Conservation (phyloP, 2,113 vertebrate species). For the Empidonax traillii region DNA sequence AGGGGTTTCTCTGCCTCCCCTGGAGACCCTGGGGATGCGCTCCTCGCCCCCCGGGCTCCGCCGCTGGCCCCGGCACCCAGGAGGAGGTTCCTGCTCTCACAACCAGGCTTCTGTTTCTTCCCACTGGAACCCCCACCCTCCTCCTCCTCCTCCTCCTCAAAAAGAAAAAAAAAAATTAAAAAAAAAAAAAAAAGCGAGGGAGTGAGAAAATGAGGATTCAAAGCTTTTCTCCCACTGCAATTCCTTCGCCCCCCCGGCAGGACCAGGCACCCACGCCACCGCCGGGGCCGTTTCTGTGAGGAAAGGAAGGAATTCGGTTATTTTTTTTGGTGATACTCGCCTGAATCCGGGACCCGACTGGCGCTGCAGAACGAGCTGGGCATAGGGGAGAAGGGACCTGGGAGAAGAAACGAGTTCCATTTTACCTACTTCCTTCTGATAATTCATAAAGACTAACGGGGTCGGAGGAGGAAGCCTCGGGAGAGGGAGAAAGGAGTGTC, state of each 20-base stretch:
- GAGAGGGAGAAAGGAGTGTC: background rate
- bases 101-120: background rate
- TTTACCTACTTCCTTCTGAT: background rate
- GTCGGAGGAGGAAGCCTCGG: background rate
- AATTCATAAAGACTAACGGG: background rate
- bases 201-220: background rate
- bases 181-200: background rate
- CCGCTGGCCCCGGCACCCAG: background rate
- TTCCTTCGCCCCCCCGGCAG: background rate
- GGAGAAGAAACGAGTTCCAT: background rate
- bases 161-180: too few species aligned
- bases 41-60: background rate
- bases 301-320: background rate
- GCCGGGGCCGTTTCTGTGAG: background rate
- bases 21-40: background rate
- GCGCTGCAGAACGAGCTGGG: background rate
- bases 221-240: background rate
- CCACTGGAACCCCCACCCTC: background rate
- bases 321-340: background rate
- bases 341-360: background rate
- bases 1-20: background rate
- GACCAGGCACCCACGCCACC: background rate
- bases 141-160: too few species aligned
- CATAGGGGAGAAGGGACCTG: background rate
- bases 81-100: background rate